Base-by-base conservation (phyloP, 2,113 vertebrate genomes). In the Sphyrna mokarran region DNA sequence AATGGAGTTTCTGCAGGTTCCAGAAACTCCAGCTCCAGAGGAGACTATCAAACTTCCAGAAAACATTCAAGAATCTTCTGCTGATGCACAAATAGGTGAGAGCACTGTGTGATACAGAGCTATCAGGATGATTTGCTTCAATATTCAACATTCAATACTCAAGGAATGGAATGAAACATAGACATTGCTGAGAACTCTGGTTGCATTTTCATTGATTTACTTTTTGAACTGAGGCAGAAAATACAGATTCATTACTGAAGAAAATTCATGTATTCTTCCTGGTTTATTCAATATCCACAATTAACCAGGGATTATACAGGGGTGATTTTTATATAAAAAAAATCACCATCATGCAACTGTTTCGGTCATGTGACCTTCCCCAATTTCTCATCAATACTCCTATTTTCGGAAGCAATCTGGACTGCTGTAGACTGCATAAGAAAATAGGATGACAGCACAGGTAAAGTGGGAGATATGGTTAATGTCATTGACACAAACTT, bases 1-100 rank as follows among this genome's bases (percentile, higher is more conserved):
- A 96, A 99, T 99, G 98, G 99, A 99, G 96, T 99, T 99, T 96
- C 98, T 99, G 95, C 99, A 99, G 97, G 99, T 99, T 96, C 99
- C 99, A 87, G 99, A 99, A 97, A 99, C 99, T 26, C 99, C 99
- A 85, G 99, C 99, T 96, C 99, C 98, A 1, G 98, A 98, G 0
- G 99, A 99, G 97, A 97, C 97, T 76, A 97, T 98, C 0, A 99
- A 99, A 54, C 94, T 95, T 95, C 23, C 69, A 72, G 94, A 95
- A 76, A 72, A 95, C 63, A 98, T 98, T 96, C 97, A 98, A 0
- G 99, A 99, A 96, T 98, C 98, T 96, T 99, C 98, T 91, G 97
- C 97, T n/a, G 99, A 99, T 96, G 97, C 98, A 96, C 99, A 99
- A 96, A 98, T 99, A 26, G 99, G 99, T 99, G 98, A 97, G 54